A percentile compares a stretch with the other conserved stretches of the same genome.
phyloP scores from a whole-genome alignment of 1,140 invertebrate species.

The Potamilus streckersoni region DNA sequence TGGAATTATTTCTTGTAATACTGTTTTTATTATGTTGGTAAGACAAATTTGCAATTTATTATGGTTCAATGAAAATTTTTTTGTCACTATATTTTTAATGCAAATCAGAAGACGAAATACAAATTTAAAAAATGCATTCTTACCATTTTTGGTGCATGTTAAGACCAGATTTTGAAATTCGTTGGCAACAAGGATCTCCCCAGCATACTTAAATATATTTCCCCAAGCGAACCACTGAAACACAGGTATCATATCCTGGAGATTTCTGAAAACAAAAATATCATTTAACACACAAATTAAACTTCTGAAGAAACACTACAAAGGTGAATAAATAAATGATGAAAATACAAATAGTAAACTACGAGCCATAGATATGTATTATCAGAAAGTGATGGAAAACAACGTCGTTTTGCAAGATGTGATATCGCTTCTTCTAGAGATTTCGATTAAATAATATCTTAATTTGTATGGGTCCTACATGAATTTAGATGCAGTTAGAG shows the following conservation, averaged over 20 bases:
- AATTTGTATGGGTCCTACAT: no score
- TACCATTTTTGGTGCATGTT: constrained; percentile 37
- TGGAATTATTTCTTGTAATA: no score
- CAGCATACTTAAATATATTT: constrained; percentile 56
- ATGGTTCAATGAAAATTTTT: no score
- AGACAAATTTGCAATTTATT: no score
- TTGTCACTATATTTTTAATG: no score
- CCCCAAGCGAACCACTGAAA: constrained; percentile 54
- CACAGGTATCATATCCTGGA: constrained; percentile 44
- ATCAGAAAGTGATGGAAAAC: background rate
- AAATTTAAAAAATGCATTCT: background rate
- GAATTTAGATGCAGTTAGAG: no score
- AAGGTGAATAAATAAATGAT: background rate
- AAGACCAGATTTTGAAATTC: constrained; percentile 56
- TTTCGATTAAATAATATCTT: background rate
- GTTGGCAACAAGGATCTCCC: constrained; percentile 57
- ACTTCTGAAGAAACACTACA: background rate
- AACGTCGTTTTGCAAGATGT: background rate
- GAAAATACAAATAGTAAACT: background rate
- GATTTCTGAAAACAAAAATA: constrained; percentile 27
- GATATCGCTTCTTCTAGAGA: background rate
- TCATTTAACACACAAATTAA: background rate
- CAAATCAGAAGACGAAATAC: no score
- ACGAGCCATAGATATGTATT: no score
- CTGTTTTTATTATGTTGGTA: no score